Base-by-base conservation (phyloP, 2,113 vertebrate genomes). In the Euleptes europaea region DNA sequence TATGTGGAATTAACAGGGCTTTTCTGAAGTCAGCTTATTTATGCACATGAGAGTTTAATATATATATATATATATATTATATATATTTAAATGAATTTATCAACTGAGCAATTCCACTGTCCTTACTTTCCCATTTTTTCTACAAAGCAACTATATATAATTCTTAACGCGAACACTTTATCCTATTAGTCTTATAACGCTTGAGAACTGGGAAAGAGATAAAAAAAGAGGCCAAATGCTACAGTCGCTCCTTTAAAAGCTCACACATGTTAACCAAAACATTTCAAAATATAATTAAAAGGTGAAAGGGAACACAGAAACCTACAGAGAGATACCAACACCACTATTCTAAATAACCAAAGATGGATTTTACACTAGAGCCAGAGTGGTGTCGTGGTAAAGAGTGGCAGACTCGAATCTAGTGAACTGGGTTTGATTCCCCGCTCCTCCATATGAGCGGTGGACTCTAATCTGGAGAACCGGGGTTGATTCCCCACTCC, bases 1-100 rank as follows among this genome's bases (percentile, higher is more conserved):
- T 89, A 91, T 93, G 88, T 94, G 93, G 93, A 94, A 94, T 95
- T 94, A 93, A 94, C 90, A 82, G 51, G 44, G 76, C 69, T 85
- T 57, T 47, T 91, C 87, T 94, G 84, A 83, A 70, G 91, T 84
- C 78, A 71, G 65, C 42, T 83, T 65, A 31, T 49, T 54, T 49
- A 51, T 65, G 65, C n/a, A 47, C 28, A 33, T 72, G 26, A 72
- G 28, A n/a, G 42, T 78, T 60, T 33, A 40, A 42, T 11, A 44
- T 14, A 1, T 2, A 51, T 66, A 71, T 75, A n/a, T n/a, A n/a
- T n/a, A n/a, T n/a, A n/a, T n/a, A n/a, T n/a, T n/a, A 42, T 11
- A 44, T 14, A 1, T 2, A 51, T 66, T 73, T 75, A 89, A 88
- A 63, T 51, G 85, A 31, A 51, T 84, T 33, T 82, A 51, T 86